phyloP scores from a whole-genome alignment of 37 sponge, comb jelly and placozoan genomes.

The Ianthella basta region DNA sequence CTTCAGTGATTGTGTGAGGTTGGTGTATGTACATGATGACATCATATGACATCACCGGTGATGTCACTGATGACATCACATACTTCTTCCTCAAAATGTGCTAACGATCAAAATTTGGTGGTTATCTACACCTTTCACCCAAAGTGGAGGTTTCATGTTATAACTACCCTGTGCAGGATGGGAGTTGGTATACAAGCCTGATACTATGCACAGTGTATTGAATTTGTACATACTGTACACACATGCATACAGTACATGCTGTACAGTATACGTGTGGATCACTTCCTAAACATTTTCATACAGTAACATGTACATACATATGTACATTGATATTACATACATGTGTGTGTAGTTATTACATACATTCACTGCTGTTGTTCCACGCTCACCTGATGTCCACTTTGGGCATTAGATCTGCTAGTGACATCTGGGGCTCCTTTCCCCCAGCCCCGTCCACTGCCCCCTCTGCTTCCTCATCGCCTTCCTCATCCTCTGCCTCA shows the following conservation, averaged over 20 bases:
- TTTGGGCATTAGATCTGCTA: constrained; percentile 84
- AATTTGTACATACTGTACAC: background rate
- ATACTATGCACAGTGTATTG: background rate
- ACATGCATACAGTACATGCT: background rate
- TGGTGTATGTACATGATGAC: no score
- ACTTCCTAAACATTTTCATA: background rate
- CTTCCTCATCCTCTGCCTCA: constrained; percentile 33
- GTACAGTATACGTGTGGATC: background rate
- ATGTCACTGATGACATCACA: no score
- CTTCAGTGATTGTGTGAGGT: no score
- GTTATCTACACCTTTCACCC: no score
- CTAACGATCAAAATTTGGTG: no score
- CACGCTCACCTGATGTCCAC: constrained; percentile 66
- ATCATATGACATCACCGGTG: no score
- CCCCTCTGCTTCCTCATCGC: constrained; percentile 32
- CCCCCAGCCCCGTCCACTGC: constrained; percentile 24
- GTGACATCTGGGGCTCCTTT: constrained; percentile 34
- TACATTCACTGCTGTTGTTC: background rate
- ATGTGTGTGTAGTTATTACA: background rate
- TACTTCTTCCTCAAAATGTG: no score
- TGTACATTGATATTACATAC: background rate
- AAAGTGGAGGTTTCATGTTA: no score
- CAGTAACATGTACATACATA: background rate
- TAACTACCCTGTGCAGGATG: no score
- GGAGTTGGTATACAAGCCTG: no score